Conservation (phyloP, 2,888 invertebrate genomes). For the Ceraclea dissimilis region DNA sequence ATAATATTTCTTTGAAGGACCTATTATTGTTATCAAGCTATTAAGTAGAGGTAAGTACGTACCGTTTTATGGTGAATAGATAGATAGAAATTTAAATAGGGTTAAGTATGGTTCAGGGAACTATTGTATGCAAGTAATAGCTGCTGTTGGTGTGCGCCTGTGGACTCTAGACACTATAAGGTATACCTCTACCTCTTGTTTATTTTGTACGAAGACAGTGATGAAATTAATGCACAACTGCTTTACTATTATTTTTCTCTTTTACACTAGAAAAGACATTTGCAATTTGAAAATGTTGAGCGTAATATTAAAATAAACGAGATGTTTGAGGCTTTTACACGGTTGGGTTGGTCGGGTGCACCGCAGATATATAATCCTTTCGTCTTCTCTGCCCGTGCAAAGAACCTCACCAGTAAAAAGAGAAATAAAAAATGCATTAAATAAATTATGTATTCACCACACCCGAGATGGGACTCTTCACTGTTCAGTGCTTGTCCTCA, state of each 20-base stretch:
- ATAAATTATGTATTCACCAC: conserved; percentile 17
- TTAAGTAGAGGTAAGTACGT: too few relatives aligned
- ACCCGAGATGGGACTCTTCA: not conserved
- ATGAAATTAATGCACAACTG: conserved; percentile 1
- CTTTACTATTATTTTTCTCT: not conserved
- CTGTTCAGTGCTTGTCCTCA: not conserved
- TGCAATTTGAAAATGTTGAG: conserved; percentile 2
- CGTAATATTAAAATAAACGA: conserved; percentile 6
- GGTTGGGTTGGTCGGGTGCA: not conserved
- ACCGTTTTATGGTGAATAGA: too few relatives aligned
- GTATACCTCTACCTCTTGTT: too few relatives aligned
- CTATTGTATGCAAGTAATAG: too few relatives aligned
- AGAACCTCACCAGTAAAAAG: conserved; percentile 4
- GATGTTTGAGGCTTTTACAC: conserved; percentile 11
- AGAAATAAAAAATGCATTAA: conserved; percentile 23
- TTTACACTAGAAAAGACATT: conserved; percentile 1
- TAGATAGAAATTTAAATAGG: too few relatives aligned
- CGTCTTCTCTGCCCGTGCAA: not conserved
- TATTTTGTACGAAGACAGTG: not conserved
- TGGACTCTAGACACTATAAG: too few relatives aligned
- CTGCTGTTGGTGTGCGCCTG: too few relatives aligned
- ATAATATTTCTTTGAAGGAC: too few relatives aligned
- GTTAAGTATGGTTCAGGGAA: too few relatives aligned
- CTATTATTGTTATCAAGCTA: too few relatives aligned
- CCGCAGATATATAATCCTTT: not conserved